phyloP scores from a whole-genome alignment of 2,888 invertebrate genomes.

The Drosophila peninsularis region DNA sequence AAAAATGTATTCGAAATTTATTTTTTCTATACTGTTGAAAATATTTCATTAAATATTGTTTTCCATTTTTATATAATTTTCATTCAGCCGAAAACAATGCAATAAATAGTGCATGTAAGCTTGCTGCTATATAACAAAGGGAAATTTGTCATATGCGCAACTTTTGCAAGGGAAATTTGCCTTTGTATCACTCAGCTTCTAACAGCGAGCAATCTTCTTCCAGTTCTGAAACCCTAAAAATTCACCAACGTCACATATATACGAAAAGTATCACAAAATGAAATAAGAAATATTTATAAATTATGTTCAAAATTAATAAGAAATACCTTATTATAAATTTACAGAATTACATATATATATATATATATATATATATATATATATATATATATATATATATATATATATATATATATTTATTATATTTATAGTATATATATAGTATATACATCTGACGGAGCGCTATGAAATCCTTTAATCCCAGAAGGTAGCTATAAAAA shows the following conservation, averaged over 20 bases:
- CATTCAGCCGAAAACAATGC: conserved; percentile 23
- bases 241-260: conserved; percentile 5
- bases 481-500: too few species aligned
- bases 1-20: too few species aligned
- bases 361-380: too few species aligned
- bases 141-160: conserved; percentile 10
- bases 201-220: conserved; percentile 13
- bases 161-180: conserved; percentile 10
- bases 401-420: too few species aligned
- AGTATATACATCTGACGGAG: too few species aligned
- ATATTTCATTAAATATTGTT: not conserved
- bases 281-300: too few species aligned
- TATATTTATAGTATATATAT: too few species aligned
- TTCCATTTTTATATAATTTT: not conserved
- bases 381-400: too few species aligned
- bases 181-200: conserved; percentile 17
- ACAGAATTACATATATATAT: too few species aligned
- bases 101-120: conserved; percentile 5
- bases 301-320: too few species aligned
- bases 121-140: not conserved
- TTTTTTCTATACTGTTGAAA: not conserved
- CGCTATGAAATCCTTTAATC: not conserved
- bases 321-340: too few species aligned
- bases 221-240: not conserved
- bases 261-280: too few species aligned